Base-by-base conservation (phyloP, 2,888 invertebrate genomes). In the Hypselothyrea guttata region DNA sequence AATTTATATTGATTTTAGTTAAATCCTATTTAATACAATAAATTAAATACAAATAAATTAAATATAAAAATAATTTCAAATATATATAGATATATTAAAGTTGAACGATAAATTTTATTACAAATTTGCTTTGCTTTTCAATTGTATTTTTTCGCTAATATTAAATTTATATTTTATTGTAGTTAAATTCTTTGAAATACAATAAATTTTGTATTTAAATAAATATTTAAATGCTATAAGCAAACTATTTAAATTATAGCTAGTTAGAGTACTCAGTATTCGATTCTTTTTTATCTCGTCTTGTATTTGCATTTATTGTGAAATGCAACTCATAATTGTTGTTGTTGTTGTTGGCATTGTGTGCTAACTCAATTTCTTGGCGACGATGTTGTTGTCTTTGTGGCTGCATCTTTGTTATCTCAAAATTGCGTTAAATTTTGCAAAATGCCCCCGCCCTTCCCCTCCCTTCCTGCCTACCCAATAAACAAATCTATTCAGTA, bases 361-460 rank as follows among this genome's bases (percentile, higher is more conserved):
- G 66, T 59, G 66, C 72, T 77, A 79, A 84, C 85, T 84, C 85
- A 72, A 82, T 84, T 79, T 64, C 53, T 67, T 63, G 60, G 42
- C 42, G 56, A 65, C 46, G 47, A 56, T 61, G 44, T 53, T 69
- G 53, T 52, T 55, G 55, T 62, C 68, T 54, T 58, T 70, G 64
- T 72, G 68, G 62, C 62, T 31, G 38, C 40, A 51, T 60, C 60
- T 64, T 64, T 73, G 71, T 60, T 75, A 71, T 82, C 78, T 66
- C 31, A 53, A 75, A 84, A 82, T 84, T 84, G 85, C 71, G 66
- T 84, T 82, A 84, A 79, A 79, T 78, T 82, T 78, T 58, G 56
- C 65, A 68, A 56, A 61, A 59, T 62, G 53, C 61, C 60, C 55
- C 30, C 46, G 56, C 56, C 41, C 53, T 49, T 60, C 45, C 61